Conservation (phyloP, 2,888 invertebrate species). For the Aphrophora alni region DNA sequence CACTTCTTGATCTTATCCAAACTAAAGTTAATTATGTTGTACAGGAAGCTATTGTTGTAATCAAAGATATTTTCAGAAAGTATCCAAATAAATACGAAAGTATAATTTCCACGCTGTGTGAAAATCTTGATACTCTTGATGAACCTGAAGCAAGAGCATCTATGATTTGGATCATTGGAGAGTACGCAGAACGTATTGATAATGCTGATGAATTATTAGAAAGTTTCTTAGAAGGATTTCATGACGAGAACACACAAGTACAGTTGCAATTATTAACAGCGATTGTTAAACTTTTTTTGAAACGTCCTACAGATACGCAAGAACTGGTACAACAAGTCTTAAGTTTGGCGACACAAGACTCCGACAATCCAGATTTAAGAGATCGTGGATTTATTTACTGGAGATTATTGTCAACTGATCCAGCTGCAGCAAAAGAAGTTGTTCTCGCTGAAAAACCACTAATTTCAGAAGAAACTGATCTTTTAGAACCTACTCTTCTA, state of each 20-base stretch:
- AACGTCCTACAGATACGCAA: slow-evolving; percentile 97
- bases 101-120: slow-evolving; percentile 98
- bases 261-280: slow-evolving; percentile 97
- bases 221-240: slow-evolving; percentile 97
- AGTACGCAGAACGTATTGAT: slow-evolving; percentile 99
- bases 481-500: slow-evolving; percentile 94
- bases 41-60: slow-evolving; percentile 99
- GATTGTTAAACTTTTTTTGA: slow-evolving; percentile 97
- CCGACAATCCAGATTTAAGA: slow-evolving; percentile 97
- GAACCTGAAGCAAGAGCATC: slow-evolving; percentile 98
- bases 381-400: slow-evolving; percentile 99
- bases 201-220: slow-evolving; percentile 98
- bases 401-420: slow-evolving; percentile 97
- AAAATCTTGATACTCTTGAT: slow-evolving; percentile 97
- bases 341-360: slow-evolving; percentile 75
- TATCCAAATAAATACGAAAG: slow-evolving; percentile 99
- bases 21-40: slow-evolving; percentile 99
- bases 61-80: slow-evolving; percentile 96
- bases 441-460: slow-evolving; percentile 98
- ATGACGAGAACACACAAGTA: slow-evolving; percentile 95
- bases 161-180: slow-evolving; percentile 91
- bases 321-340: slow-evolving; percentile 92
- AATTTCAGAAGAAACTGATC: slow-evolving; percentile 98
- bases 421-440: slow-evolving; percentile 98
- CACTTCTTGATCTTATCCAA: slow-evolving; percentile 95